These are phyloP conservation scores for Charaxes varanes DNA, from an alignment of 1,140 invertebrate species.

Conservation along the genomic window DNA sequence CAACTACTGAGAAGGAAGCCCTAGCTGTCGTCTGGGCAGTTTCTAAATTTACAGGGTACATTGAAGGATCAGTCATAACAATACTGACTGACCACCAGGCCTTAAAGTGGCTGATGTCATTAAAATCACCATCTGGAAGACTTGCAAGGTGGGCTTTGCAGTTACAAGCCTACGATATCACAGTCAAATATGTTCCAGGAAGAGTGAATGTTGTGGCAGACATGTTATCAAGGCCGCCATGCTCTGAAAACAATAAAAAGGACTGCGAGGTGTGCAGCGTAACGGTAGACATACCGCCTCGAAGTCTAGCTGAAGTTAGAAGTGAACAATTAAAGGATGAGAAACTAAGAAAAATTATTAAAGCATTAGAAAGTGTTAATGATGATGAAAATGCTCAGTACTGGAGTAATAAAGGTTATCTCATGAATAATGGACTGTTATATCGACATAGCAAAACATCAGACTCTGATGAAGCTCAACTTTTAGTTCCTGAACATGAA, in stretches of 20 bases:
- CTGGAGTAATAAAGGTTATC: slow-evolving; percentile 23
- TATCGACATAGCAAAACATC: slow-evolving; percentile 15
- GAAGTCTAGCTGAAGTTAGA: slow-evolving; percentile 17
- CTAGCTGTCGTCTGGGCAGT: slow-evolving; percentile 53
- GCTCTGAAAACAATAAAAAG: slow-evolving; percentile 2
- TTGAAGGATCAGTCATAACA: slow-evolving; percentile 42
- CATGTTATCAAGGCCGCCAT: slow-evolving; percentile 27
- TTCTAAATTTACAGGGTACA: slow-evolving; percentile 30
- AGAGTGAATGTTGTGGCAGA: slow-evolving; percentile 32
- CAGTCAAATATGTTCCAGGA: slow-evolving; percentile 21
- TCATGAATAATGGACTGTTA: slow-evolving; percentile 28
- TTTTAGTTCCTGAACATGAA: slow-evolving; percentile 25
- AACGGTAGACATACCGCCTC: slow-evolving; percentile 24
- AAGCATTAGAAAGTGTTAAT: slow-evolving; percentile 22
- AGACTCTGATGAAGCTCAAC: slow-evolving; percentile 7
- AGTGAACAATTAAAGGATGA: slow-evolving; percentile 29
- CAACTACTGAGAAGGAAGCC: slow-evolving; percentile 60
- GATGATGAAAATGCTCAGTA: slow-evolving; percentile 11
- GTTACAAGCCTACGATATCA: slow-evolving; percentile 15
- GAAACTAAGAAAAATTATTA: slow-evolving; percentile 26
- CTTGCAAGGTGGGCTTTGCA: slow-evolving; percentile 27
- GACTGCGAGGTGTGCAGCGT: slow-evolving; percentile 24
- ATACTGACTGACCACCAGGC: slow-evolving; percentile 69
- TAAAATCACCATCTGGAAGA: slow-evolving; percentile 45
- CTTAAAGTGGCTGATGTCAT: slow-evolving; percentile 59